A percentile compares a stretch with the other conserved stretches of the same genome.
These are phyloP conservation scores for Orthosia gothica DNA, from an alignment of 2,888 invertebrate genomes.

Conservation along the genomic window DNA sequence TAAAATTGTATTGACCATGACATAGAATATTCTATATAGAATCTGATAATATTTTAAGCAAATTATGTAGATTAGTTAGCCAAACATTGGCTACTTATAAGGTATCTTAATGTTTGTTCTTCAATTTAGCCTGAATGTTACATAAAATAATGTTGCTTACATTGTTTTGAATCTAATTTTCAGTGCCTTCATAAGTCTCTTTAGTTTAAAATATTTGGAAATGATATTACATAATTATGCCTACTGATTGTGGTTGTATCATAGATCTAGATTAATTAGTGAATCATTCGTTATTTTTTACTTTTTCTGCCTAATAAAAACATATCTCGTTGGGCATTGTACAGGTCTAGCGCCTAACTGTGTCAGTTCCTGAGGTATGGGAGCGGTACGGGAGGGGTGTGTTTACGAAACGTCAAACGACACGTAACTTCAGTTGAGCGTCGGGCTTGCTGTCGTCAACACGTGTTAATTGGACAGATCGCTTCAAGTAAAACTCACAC, in stretches of 20 bases:
- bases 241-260: not conserved
- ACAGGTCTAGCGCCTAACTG: no score
- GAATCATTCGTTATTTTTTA: not conserved
- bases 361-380: no score
- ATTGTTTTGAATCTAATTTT: not conserved
- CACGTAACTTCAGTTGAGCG: no score
- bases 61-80: conserved; percentile 46
- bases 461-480: no score
- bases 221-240: not conserved
- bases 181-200: not conserved
- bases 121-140: not conserved
- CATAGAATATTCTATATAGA: conserved; percentile 14
- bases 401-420: no score
- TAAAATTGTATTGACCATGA: conserved; percentile 7
- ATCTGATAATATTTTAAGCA: conserved; percentile 36
- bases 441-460: no score
- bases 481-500: no score
- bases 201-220: not conserved
- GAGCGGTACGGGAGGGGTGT: no score
- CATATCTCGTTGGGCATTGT: no score
- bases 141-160: not conserved
- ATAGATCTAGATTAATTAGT: not conserved
- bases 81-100: conserved; percentile 26
- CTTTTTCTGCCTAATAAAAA: not conserved
- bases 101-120: conserved; percentile 19